These are phyloP conservation scores for Sinella curviseta DNA, from an alignment of 1,140 invertebrate species.

Conservation along the genomic window DNA sequence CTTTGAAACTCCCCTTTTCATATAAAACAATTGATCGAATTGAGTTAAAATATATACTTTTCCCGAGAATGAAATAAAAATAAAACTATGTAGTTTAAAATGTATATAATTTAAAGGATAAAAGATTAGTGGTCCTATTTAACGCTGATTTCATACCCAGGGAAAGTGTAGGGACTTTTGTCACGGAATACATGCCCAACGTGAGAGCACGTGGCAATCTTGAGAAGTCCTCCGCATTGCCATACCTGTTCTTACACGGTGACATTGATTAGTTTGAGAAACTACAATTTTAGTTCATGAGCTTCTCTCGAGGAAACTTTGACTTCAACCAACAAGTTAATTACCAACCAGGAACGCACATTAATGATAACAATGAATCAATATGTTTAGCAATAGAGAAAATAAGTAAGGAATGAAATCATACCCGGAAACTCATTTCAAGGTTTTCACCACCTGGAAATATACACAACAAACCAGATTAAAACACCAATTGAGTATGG, in stretches of 20 bases:
- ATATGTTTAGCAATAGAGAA: too few species aligned
- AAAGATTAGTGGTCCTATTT: background rate
- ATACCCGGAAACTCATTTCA: constrained; percentile 97
- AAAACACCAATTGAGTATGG: constrained; percentile 54
- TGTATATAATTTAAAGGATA: background rate
- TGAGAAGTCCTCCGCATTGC: constrained; percentile 94
- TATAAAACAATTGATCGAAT: background rate
- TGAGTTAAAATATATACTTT: background rate
- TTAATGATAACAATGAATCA: background rate
- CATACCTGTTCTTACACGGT: constrained; percentile 71
- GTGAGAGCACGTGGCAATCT: constrained; percentile 88
- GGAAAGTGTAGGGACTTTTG: constrained; percentile 99
- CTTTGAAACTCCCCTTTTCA: constrained; percentile 82
- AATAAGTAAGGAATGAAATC: background rate
- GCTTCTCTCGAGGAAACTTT: too few species aligned
- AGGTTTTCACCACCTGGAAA: constrained; percentile 93
- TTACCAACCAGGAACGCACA: background rate
- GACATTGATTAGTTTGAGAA: background rate
- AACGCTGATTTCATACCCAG: constrained; percentile 57
- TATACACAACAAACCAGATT: constrained; percentile 63
- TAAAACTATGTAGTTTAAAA: background rate
- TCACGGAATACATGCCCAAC: constrained; percentile 98
- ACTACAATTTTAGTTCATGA: too few species aligned
- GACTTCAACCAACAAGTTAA: background rate
- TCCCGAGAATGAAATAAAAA: too few species aligned